phyloP scores from a whole-genome alignment of 1,140 invertebrate genomes.

The Drosophila kanapiae region DNA sequence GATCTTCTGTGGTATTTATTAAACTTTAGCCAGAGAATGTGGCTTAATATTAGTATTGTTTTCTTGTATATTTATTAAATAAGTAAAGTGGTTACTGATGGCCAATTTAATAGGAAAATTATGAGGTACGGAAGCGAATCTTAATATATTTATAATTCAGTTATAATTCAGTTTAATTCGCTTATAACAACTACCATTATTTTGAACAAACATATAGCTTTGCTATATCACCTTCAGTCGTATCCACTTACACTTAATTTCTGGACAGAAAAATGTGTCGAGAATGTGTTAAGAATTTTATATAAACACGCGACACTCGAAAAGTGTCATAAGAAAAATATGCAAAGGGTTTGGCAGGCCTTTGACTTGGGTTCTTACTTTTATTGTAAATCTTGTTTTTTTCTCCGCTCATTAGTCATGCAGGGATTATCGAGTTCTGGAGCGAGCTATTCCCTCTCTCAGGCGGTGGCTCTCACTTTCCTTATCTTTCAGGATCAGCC shows the following conservation, averaged over 20 bases:
- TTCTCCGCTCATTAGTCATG: slow-evolving; percentile 33
- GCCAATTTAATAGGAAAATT: neutral
- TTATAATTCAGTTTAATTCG: neutral
- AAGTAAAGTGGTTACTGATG: no score
- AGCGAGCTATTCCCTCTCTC: neutral
- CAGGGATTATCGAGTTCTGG: slow-evolving; percentile 36
- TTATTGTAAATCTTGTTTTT: neutral
- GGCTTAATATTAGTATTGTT: neutral
- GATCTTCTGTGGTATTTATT: no score
- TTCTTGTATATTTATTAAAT: neutral
- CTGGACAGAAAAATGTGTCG: neutral
- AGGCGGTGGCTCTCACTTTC: slow-evolving; percentile 16
- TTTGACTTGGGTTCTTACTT: slow-evolving; percentile 27
- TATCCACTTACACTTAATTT: neutral
- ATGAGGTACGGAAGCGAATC: neutral
- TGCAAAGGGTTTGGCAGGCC: slow-evolving; percentile 38
- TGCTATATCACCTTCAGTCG: neutral
- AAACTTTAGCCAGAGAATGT: no score
- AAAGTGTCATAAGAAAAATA: slow-evolving; percentile 40
- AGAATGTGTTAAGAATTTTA: neutral
- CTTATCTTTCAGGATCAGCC: slow-evolving; percentile 34
- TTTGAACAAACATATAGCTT: neutral
- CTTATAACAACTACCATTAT: slow-evolving; percentile 1
- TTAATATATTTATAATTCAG: neutral
- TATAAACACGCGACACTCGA: neutral